Evolutionary conservation across 2,797 vertebrate genomes (phyloP).

Genomic region (Neostethus bicornis): DNA sequence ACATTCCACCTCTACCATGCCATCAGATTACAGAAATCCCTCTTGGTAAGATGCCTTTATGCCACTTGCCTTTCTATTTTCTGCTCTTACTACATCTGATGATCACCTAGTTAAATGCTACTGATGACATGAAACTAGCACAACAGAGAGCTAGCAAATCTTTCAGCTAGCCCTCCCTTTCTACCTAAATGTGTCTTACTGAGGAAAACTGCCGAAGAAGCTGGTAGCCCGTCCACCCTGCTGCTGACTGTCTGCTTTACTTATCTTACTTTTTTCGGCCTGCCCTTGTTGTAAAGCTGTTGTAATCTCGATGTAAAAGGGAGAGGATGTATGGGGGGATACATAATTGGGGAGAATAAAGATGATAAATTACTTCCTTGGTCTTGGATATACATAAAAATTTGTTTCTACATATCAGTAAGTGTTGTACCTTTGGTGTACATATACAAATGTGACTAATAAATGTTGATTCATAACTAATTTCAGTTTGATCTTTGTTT

Average conservation of each 20-base stretch:
- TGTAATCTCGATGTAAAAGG: constrained; percentile 85
- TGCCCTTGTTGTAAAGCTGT: constrained; percentile 83
- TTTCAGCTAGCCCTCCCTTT: constrained; percentile 63
- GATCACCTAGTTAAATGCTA: constrained; percentile 38
- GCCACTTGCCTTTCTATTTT: constrained; percentile 63
- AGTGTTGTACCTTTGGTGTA: constrained; percentile 95
- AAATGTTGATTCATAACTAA: constrained; percentile 97
- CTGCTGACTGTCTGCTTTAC: constrained; percentile 63
- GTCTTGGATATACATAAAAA: constrained; percentile 79
- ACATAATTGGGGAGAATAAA: constrained; percentile 63
- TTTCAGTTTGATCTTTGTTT: constrained; percentile 35
- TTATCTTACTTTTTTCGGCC: constrained; percentile 77
- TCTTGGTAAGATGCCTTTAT: constrained; percentile 59
- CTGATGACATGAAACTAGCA: constrained; percentile 34
- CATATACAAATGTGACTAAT: constrained; percentile 96
- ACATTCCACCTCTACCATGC: constrained; percentile 22
- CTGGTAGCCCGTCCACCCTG: constrained; percentile 49
- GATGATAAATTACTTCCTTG: constrained; percentile 64
- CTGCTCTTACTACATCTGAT: constrained; percentile 41
- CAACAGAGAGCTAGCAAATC: constrained; percentile 54
- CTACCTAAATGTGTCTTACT: constrained; percentile 63
- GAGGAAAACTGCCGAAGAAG: constrained; percentile 49
- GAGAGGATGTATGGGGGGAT: constrained; percentile 62
- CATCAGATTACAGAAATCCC: constrained; percentile 30
- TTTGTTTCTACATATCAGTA: constrained; percentile 90